Evolutionary conservation across 1,140 invertebrate species (phyloP).

Genomic region (Zaprionus capensis): DNA sequence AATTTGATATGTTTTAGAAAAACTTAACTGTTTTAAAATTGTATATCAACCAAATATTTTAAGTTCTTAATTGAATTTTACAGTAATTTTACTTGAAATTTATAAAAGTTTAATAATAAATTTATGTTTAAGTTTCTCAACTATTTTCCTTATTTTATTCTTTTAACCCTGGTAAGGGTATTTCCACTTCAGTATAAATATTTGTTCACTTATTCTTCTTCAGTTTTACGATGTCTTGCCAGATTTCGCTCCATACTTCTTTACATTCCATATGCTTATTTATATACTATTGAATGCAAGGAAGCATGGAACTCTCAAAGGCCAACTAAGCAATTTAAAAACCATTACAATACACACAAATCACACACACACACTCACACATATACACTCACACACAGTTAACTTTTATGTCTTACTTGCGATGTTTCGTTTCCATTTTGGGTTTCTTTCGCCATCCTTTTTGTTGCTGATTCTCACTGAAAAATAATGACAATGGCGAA

Average conservation of each 20-base stretch:
- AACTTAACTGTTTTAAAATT: no score
- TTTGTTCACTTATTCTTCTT: slow-evolving; percentile 3
- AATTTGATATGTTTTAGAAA: no score
- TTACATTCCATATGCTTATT: slow-evolving; percentile 84
- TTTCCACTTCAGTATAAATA: neutral
- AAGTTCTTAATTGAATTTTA: no score
- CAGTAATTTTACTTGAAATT: no score
- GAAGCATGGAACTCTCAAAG: slow-evolving; percentile 85
- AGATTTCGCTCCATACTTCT: slow-evolving; percentile 84
- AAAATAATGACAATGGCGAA: slow-evolving; percentile 63
- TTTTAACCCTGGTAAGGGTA: neutral
- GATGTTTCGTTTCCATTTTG: slow-evolving; percentile 4
- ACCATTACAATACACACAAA: slow-evolving; percentile 20
- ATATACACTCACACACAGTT: slow-evolving; percentile 1
- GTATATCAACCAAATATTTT: no score
- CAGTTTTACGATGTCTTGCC: slow-evolving; percentile 59
- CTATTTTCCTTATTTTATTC: neutral
- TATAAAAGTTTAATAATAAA: neutral
- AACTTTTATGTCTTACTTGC: slow-evolving; percentile 45
- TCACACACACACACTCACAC: neutral
- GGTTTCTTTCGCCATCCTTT: slow-evolving; percentile 9
- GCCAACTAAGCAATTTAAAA: slow-evolving; percentile 50
- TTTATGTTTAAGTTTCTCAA: neutral
- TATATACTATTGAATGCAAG: slow-evolving; percentile 84
- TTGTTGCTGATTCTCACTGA: slow-evolving; percentile 35